Conservation (phyloP, 2,888 invertebrate genomes). For the Heliconius charithonia region DNA sequence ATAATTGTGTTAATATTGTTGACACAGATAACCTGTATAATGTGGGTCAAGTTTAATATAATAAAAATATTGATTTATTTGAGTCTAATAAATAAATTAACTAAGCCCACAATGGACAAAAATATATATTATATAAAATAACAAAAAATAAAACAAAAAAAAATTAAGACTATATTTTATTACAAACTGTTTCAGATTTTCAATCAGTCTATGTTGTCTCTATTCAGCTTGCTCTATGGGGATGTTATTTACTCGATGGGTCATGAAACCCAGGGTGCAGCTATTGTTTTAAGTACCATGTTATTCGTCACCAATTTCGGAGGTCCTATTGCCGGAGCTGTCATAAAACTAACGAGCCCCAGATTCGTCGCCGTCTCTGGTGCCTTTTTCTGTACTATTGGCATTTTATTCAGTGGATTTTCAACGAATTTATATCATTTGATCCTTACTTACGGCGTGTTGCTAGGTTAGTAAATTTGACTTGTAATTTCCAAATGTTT, state of each 20-base stretch:
- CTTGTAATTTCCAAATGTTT: background rate
- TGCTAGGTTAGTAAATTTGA: slow-evolving; percentile 64
- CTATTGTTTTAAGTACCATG: slow-evolving; percentile 87
- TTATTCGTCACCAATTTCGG: slow-evolving; percentile 86
- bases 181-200: slow-evolving; percentile 82
- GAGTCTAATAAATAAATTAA: background rate
- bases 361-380: slow-evolving; percentile 75
- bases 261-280: slow-evolving; percentile 86
- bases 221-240: slow-evolving; percentile 88
- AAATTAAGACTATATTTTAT: too few species aligned
- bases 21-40: background rate
- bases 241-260: slow-evolving; percentile 86
- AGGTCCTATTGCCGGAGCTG: slow-evolving; percentile 88
- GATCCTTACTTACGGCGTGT: slow-evolving; percentile 73
- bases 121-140: background rate
- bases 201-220: slow-evolving; percentile 88
- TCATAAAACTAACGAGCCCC: slow-evolving; percentile 80
- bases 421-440: slow-evolving; percentile 75
- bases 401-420: slow-evolving; percentile 77
- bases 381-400: slow-evolving; percentile 68
- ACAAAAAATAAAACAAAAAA: too few species aligned
- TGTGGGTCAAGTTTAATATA: background rate
- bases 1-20: slow-evolving; percentile 2
- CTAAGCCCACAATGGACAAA: background rate
- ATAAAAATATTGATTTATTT: background rate